These are phyloP conservation scores for Hemibagrus wyckioides DNA, from an alignment of 2,113 vertebrate species.

Conservation along the genomic window DNA sequence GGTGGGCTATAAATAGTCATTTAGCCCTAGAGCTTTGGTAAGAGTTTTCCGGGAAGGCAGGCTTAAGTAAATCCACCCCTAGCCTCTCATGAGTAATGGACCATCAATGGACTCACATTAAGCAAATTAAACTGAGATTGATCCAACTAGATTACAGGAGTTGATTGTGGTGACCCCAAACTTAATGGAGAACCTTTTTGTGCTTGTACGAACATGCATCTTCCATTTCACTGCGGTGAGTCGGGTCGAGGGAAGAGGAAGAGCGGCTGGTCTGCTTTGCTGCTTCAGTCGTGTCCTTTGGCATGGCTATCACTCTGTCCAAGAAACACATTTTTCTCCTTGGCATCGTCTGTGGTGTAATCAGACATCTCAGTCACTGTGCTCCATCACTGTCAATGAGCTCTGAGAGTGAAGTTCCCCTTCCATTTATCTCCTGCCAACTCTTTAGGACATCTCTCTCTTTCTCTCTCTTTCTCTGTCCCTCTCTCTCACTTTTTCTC, in stretches of 20 bases:
- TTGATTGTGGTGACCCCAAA: conserved; percentile 63
- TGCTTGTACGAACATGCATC: conserved; percentile 48
- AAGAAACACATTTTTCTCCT: conserved; percentile 38
- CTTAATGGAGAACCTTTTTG: conserved; percentile 59
- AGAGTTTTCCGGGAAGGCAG: conserved; percentile 57
- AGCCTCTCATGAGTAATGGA: conserved; percentile 58
- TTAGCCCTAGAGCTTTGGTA: conserved; percentile 52
- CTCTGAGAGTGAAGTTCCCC: conserved; percentile 42
- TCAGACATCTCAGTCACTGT: conserved; percentile 29
- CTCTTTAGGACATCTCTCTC: not conserved
- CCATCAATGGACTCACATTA: conserved; percentile 63
- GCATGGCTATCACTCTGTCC: conserved; percentile 20
- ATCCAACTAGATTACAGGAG: conserved; percentile 57
- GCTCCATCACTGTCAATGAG: conserved; percentile 46
- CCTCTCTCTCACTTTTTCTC: not conserved
- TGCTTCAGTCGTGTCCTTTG: conserved; percentile 30
- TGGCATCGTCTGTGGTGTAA: conserved; percentile 19
- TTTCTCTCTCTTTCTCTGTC: not conserved
- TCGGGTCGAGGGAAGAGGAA: not conserved
- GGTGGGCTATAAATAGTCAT: conserved; percentile 59
- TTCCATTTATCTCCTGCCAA: conserved; percentile 47
- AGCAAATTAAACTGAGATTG: conserved; percentile 65
- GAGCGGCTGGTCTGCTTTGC: conserved; percentile 6
- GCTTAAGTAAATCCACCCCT: conserved; percentile 54
- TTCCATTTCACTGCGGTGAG: conserved; percentile 41